Base-by-base conservation (phyloP, 2,888 invertebrate species). In the Eueremaeus valkanovi region DNA sequence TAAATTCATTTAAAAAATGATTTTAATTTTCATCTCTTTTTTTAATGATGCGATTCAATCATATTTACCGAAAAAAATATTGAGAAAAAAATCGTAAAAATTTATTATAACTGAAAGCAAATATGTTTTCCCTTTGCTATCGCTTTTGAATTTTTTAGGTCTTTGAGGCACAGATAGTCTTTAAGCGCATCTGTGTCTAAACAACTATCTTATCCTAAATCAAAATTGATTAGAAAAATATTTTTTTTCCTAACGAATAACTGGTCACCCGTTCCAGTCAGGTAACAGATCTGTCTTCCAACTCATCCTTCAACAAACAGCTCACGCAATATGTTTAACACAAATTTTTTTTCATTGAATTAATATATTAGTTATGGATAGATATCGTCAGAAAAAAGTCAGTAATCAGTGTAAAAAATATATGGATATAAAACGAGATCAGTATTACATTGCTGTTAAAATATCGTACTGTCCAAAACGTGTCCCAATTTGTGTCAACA, bases 401-500 rank as follows among this genome's bases (percentile, higher is more conserved):
- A n/a, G n/a, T n/a, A n/a, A n/a, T n/a, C n/a, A n/a, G n/a, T n/a
- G n/a, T n/a, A n/a, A n/a, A n/a, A n/a, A n/a, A n/a, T n/a, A n/a
- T n/a, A n/a, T 24, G 27, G 27, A 55, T 27, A 55, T 21, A 51
- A 2, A 2, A 21, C 45, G 2, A 9, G 9, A 55, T 8, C 27
- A 13, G 42, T 18, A 27, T 6, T 45, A 27, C 55, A 55, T 21
- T n/a, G 6, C 51, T 21, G 3, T 13, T 27, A 55, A 9, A 27
- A 55, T 18, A 49, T 1, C 5, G 18, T 3, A 11, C 55, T 55
- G 55, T 55, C 55, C 55, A 55, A 24, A 55, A 55, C 55, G 55
- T 55, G 55, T 55, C 55, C 27, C 2, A 55, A 55, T 55, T 55
- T 55, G 55, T 55, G 55, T 55, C 55, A 55, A 21, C 24, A 8